These are phyloP conservation scores for Trachelus troglodyta DNA, from an alignment of 2,888 invertebrate species.

Conservation along the genomic window DNA sequence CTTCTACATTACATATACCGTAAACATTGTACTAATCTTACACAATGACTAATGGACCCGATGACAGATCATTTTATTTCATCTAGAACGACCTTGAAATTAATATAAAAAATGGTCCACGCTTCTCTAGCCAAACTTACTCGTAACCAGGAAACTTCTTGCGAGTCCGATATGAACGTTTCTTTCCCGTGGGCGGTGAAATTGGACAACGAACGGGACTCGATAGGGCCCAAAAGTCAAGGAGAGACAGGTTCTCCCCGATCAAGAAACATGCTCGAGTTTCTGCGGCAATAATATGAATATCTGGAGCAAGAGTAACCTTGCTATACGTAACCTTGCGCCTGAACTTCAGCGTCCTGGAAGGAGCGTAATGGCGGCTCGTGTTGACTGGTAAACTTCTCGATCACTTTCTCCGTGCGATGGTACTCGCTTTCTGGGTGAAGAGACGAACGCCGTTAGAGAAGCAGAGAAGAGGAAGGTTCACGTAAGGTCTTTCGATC, in stretches of 20 bases:
- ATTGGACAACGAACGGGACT: not conserved
- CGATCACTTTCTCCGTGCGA: constrained; percentile 62
- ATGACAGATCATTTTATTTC: not conserved
- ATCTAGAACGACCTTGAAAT: not conserved
- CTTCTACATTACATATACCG: not conserved
- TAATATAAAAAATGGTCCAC: not conserved
- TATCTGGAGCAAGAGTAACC: constrained; percentile 52
- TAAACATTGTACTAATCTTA: not conserved
- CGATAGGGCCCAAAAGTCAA: not conserved
- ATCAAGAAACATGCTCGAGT: not conserved
- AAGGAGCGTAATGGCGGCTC: constrained; percentile 16
- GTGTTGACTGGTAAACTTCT: constrained; percentile 22
- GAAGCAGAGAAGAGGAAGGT: constrained; percentile 24
- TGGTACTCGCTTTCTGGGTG: not conserved
- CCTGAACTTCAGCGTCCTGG: constrained; percentile 51
- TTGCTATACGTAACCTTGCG: constrained; percentile 60
- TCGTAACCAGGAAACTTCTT: not conserved
- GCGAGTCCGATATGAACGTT: not conserved
- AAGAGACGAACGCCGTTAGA: constrained; percentile 1
- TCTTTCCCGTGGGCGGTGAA: not conserved
- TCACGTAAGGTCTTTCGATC: constrained; percentile 3
- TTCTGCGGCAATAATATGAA: not conserved
- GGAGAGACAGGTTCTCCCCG: not conserved
- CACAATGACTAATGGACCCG: not conserved
- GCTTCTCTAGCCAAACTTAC: not conserved